These are phyloP conservation scores for Buceros bicornis DNA, from an alignment of 2,797 vertebrate genomes.

Conservation along the genomic window DNA sequence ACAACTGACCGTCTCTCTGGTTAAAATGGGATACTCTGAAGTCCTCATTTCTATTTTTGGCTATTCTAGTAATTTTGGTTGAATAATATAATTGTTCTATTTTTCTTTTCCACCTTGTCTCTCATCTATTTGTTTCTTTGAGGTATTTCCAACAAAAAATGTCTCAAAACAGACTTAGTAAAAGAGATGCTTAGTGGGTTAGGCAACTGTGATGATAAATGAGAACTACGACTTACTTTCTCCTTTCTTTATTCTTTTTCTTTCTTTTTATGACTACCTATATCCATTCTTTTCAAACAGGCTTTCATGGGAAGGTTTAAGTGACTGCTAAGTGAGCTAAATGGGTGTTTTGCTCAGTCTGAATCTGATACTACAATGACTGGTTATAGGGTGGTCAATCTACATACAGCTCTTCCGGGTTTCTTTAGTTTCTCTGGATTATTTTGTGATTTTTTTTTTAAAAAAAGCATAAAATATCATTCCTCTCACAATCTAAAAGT, in stretches of 20 bases:
- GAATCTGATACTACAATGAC: background rate
- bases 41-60: background rate
- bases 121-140: background rate
- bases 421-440: background rate
- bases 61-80: background rate
- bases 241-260: background rate
- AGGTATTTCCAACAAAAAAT: background rate
- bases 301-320: background rate
- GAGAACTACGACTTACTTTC: background rate
- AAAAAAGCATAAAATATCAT: background rate
- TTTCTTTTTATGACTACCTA: background rate
- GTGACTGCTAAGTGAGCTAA: background rate
- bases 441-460: background rate
- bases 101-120: background rate
- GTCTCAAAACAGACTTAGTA: background rate
- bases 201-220: background rate
- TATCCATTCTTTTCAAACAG: background rate
- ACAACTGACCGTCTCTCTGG: background rate
- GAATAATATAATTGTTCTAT: background rate
- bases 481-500: rapidly evolving
- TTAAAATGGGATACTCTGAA: background rate
- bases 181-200: background rate
- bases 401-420: rapidly evolving
- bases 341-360: rapidly evolving
- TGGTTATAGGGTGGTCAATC: rapidly evolving